Evolutionary conservation across 2,888 invertebrate genomes (phyloP), one percentile per base, ranked within the genome.

Genomic region (Salticus scenicus): DNA sequence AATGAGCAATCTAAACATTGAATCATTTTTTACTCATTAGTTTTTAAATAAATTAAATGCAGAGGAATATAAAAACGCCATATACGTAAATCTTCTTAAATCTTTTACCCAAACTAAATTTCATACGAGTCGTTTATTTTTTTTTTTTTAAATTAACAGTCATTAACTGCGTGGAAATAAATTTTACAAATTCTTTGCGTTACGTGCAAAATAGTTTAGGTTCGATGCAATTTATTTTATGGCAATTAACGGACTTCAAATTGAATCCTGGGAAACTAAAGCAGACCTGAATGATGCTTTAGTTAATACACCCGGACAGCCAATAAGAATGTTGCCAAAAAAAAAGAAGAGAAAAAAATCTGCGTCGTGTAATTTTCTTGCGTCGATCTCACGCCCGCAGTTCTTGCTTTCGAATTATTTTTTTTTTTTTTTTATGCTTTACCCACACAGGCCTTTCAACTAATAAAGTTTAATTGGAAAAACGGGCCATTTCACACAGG

Each of bases 391-490:
- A 24, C 24, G 57, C 57, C 57, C 57, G 57, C 57, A 57, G 57
- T 24, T 57, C 24, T 12, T 57, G 4, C 57, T 47, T 37, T n/a
- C 17, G 17, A 73, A 63, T 42, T 37, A 28, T 14, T 47, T 24
- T 33, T 69, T 57, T 71, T 66, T 75, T 57, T 41, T 47, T 37
- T 24, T 31, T 67, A 67, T 77, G 57, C 67, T 57, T 57, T 67
- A 47, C 77, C 69, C 73, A 31, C 51, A 42, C 33, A 10, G 42
- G 75, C 57, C 57, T 73, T 74, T 64, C 74, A 67, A 78, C 83
- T 84, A 84, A 84, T 84, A 84, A 77, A 84, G 77, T 84, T 84
- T 84, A 84, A 84, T 84, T 84, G 77, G 77, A 84, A 83, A 72
- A 72, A 51, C 71, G 76, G 71, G 51, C 67, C 72, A 77, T 84